These are phyloP conservation scores for Salarias fasciatus DNA, from an alignment of 2,797 vertebrate genomes.

Conservation along the genomic window DNA sequence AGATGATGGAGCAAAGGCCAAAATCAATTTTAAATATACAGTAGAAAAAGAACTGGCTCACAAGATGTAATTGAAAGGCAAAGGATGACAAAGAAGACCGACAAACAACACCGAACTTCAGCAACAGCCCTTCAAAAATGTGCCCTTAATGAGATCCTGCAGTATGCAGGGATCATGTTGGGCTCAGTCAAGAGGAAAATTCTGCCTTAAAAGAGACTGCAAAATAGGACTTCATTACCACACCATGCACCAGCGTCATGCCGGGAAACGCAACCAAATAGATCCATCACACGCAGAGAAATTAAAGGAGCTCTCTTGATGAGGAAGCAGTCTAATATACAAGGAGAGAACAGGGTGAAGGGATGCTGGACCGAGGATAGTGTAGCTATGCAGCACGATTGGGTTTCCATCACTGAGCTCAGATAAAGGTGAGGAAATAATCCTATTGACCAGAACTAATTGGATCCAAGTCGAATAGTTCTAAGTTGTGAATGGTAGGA, in stretches of 20 bases:
- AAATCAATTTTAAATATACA: neutral
- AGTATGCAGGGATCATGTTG: conserved; percentile 1
- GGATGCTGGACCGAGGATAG: neutral
- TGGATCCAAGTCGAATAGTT: neutral
- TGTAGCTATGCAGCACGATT: neutral
- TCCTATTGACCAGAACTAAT: neutral
- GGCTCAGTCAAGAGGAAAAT: conserved; percentile 8
- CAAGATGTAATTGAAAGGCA: neutral
- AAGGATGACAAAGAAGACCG: neutral
- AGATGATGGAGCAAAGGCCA: neutral
- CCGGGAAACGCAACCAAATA: neutral
- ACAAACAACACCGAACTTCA: conserved; percentile 17
- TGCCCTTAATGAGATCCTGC: conserved; percentile 1
- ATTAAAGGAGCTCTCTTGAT: conserved; percentile 10
- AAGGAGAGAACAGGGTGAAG: neutral
- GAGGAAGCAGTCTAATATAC: conserved; percentile 3
- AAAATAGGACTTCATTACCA: conserved; percentile 7
- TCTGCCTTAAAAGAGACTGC: conserved; percentile 4
- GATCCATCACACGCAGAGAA: neutral
- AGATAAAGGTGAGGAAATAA: neutral
- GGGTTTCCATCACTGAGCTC: neutral
- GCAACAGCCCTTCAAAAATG: neutral
- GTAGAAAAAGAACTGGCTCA: neutral
- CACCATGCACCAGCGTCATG: neutral
- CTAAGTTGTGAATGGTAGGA: too few species aligned